Percentiles rank a stretch among this genome's conserved stretches.
These are phyloP conservation scores for Protodeltote pygarga DNA, from an alignment of 2,888 invertebrate species.

Conservation along the genomic window DNA sequence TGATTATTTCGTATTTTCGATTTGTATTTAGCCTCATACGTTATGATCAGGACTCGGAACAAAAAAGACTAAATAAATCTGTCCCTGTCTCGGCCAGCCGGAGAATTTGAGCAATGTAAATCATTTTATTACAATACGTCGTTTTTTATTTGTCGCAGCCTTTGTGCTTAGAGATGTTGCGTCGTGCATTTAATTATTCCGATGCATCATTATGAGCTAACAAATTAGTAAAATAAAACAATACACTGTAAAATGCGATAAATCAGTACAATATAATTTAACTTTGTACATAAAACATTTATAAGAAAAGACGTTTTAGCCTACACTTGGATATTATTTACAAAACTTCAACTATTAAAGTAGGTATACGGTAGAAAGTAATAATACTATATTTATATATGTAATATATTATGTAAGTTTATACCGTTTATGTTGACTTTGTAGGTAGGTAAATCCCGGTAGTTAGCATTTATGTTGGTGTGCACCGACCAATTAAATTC, in stretches of 20 bases:
- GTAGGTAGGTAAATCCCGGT: no score
- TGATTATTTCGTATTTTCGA: conserved; percentile 60
- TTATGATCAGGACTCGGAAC: conserved; percentile 78
- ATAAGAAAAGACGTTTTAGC: conserved; percentile 4
- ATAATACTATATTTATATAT: not conserved
- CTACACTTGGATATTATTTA: conserved; percentile 8
- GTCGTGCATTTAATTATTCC: conserved; percentile 61
- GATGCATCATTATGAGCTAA: conserved; percentile 46
- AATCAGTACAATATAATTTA: conserved; percentile 25
- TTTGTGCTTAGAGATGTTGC: conserved; percentile 72
- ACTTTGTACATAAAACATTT: conserved; percentile 28
- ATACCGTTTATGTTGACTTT: no score
- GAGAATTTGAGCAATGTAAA: conserved; percentile 85
- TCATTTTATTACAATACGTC: conserved; percentile 82
- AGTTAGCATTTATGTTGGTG: conserved; percentile 30
- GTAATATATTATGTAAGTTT: no score
- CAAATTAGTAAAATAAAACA: conserved; percentile 45
- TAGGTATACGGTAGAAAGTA: not conserved
- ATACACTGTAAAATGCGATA: conserved; percentile 15
- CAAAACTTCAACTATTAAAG: conserved; percentile 17
- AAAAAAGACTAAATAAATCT: conserved; percentile 81
- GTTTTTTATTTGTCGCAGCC: conserved; percentile 75
- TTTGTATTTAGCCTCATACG: conserved; percentile 80
- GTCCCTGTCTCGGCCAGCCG: conserved; percentile 76
- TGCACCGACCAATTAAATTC: conserved; percentile 45